Evolutionary conservation across 2,797 vertebrate species (phyloP), one percentile per base, ranked within the genome.

Genomic region (Mionectes olivaceus): DNA sequence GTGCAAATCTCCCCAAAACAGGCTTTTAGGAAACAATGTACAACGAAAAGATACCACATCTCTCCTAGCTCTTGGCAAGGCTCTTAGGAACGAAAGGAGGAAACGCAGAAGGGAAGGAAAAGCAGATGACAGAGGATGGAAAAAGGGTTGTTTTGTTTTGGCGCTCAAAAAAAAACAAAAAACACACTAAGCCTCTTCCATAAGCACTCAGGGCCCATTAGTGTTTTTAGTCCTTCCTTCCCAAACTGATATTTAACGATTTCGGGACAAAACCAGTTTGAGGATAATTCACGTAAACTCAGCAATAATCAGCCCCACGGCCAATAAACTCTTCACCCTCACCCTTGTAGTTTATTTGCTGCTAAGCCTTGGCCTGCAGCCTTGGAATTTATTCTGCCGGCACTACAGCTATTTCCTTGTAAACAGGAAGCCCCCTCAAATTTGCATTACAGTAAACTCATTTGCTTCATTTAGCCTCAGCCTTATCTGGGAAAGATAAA

Each of bases 51-150:
- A 57, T 14, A 68, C 4, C 10, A 9, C 84, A 57, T 82, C 84
- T 90, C 35, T 56, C 81, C 68, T 70, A 33, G 61, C n/a, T 87
- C 92, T 50, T 86, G 92, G 80, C 85, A 86, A 60, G 47, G 86
- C 80, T 53, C 70, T 76, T 9, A 30, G 75, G 90, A 87, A 74
- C 0, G 32, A 87, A 43, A 92, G 82, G 76, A 96, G 86, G 93
- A 96, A 95, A 95, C 0, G 15, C 92, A 93, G 82, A 87, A 86
- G 87, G 94, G 93, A 96, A 97, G 94, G 93, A 95, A 94, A 95
- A 95, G 92, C 94, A 94, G 93, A 94, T 86, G 92, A 95, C 78
- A 69, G 89, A 80, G 89, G 89, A 93, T 75, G 82, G 56, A 75
- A 87, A 86, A 94, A 83, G 82, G 90, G 41, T 71, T 93, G 76